Conservation (phyloP, 1,140 invertebrate species). For the Pentalonia nigronervosa region DNA sequence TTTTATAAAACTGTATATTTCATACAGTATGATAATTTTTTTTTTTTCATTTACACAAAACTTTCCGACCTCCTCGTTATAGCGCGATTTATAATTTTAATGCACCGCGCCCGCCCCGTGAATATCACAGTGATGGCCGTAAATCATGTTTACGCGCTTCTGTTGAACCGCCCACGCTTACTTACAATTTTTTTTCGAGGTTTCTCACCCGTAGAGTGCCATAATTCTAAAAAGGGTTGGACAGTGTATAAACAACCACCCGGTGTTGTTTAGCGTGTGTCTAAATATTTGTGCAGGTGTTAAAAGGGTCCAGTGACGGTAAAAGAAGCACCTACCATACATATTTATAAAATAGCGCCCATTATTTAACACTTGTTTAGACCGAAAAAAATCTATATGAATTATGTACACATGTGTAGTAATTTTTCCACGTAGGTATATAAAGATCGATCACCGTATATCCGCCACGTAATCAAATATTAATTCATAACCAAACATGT, state of each 20-base stretch:
- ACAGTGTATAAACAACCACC: slow-evolving; percentile 25
- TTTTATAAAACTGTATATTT: background rate
- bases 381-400: background rate
- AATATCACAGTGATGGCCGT: background rate
- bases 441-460: background rate
- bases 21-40: background rate
- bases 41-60: background rate
- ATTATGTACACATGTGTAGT: background rate
- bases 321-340: background rate
- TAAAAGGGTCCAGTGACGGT: slow-evolving; percentile 24
- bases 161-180: slow-evolving; percentile 25
- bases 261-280: slow-evolving; percentile 31
- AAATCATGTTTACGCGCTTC: slow-evolving; percentile 37
- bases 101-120: background rate
- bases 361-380: slow-evolving; percentile 35
- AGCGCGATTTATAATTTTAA: slow-evolving; percentile 37
- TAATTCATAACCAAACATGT: slow-evolving; percentile 1
- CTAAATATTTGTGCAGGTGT: slow-evolving; percentile 51
- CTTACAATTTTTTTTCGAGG: background rate
- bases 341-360: background rate
- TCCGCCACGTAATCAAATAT: slow-evolving; percentile 3
- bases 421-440: background rate
- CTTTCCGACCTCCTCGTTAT: slow-evolving; percentile 23
- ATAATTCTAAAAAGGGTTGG: slow-evolving; percentile 29
- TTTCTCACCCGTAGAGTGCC: background rate